Base-by-base conservation (phyloP, 2,113 vertebrate genomes). In the Xyrauchen texanus region DNA sequence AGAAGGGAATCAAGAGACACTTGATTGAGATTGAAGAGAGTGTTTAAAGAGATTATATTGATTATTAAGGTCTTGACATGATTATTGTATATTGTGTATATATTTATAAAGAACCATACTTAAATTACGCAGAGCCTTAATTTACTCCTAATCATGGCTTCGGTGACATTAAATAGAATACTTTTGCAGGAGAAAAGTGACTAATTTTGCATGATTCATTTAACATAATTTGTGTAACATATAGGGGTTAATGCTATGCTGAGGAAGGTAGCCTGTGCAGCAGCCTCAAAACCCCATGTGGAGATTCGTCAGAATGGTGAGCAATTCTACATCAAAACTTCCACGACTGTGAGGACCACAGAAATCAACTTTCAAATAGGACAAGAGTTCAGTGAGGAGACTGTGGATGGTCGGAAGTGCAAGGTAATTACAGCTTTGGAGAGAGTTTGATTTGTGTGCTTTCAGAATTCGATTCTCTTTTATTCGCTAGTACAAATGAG, bases 321-420 rank as follows among this genome's bases (percentile, higher is more conserved):
- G 76, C 94, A 94, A 73, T 99, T 99, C 92, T 98, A 98, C 91
- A 99, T 99, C 87, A 98, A 97, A 88, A 99, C 97, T 3, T 97
- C 96, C 81, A 99, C 97, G 86, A 96, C 96, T 0, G 95, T 99
- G 76, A 95, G 96, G 87, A 99, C 96, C 88, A 99, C 96, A 0
- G 97, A 99, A 91, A 97, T 99, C 92, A 95, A 90, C 92, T 99
- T 99, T 88, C 90, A 89, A 81, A 91, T 99, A 4, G 97, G 96
- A 7, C 94, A 97, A 88, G 96, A 95, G 91, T 99, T 97, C 51
- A 94, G 95, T 34, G 97, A 99, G 87, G 97, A 99, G 90, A 99
- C 97, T 0, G 95, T 99, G 87, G 97, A 99, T 9, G 96, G 97
- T 21, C 94, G 96, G 46, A 99, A 98, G 89, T 97, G 96, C 92